Evolutionary conservation across 2,113 vertebrate species (phyloP).

Genomic region (Syngnathoides biaculeatus): DNA sequence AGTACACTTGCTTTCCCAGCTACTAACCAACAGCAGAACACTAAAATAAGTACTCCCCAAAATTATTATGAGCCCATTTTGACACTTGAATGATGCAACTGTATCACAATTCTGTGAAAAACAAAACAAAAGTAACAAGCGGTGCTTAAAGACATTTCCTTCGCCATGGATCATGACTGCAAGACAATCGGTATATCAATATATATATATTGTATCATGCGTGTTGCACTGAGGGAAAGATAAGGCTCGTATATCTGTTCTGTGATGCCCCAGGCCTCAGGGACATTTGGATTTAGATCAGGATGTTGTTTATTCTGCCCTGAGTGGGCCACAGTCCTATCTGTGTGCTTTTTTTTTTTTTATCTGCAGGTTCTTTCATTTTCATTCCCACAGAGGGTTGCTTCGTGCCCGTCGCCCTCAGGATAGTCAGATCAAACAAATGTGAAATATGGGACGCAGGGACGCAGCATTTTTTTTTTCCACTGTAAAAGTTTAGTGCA

Average conservation of each 20-base stretch:
- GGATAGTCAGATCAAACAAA: slow-evolving; percentile 29
- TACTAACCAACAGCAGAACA: no score
- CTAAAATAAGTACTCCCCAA: no score
- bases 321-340: slow-evolving; percentile 32
- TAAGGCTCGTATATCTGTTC: slow-evolving; percentile 30
- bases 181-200: slow-evolving; percentile 4
- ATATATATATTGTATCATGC: slow-evolving; percentile 11
- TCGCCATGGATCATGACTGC: neutral
- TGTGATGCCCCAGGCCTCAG: slow-evolving; percentile 50
- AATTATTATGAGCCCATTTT: no score
- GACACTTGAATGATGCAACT: no score
- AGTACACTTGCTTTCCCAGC: no score
- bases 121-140: neutral
- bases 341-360: slow-evolving; percentile 60
- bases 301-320: slow-evolving; percentile 36
- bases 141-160: neutral
- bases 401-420: slow-evolving; percentile 23
- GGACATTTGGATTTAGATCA: slow-evolving; percentile 47
- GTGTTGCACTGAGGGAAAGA: slow-evolving; percentile 19
- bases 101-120: neutral
- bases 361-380: slow-evolving; percentile 53
- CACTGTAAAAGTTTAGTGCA: neutral
- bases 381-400: slow-evolving; percentile 38
- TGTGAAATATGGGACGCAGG: slow-evolving; percentile 7
- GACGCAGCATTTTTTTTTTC: neutral